Evolutionary conservation across 2,797 vertebrate genomes (phyloP).

Genomic region (Sebastes aleutianus): DNA sequence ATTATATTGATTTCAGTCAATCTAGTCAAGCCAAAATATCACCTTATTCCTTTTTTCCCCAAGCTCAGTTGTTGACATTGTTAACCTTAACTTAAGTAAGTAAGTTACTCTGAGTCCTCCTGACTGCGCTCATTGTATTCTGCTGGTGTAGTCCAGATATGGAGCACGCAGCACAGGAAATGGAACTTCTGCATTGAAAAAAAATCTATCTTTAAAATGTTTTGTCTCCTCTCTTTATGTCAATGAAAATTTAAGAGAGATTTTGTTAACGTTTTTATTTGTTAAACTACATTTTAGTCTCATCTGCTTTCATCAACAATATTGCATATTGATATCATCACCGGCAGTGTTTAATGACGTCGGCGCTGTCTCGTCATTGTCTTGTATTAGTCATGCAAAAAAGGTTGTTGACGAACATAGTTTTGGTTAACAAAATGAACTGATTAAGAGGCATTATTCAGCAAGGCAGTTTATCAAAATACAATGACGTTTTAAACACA

Average conservation of each 20-base stretch:
- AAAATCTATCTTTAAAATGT: neutral
- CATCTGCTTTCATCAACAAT: neutral
- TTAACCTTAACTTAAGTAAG: neutral
- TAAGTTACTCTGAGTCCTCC: neutral
- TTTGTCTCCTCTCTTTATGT: neutral
- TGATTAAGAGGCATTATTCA: neutral
- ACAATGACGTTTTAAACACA: neutral
- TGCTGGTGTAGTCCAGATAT: neutral
- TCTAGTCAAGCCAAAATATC: neutral
- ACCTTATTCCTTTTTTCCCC: neutral
- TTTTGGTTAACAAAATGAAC: neutral
- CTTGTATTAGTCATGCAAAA: neutral
- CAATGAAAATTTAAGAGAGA: neutral
- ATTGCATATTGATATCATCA: neutral
- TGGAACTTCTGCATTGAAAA: neutral
- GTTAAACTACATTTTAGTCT: neutral
- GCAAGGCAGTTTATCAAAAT: neutral
- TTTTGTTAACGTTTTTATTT: neutral
- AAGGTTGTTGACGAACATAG: neutral
- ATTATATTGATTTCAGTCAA: neutral
- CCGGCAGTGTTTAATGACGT: neutral
- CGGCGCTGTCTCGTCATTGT: neutral
- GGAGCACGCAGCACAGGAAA: neutral
- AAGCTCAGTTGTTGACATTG: neutral
- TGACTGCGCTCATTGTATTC: neutral